Evolutionary conservation across 1,140 invertebrate species (phyloP).

Genomic region (Proctacanthus coquilletti): DNA sequence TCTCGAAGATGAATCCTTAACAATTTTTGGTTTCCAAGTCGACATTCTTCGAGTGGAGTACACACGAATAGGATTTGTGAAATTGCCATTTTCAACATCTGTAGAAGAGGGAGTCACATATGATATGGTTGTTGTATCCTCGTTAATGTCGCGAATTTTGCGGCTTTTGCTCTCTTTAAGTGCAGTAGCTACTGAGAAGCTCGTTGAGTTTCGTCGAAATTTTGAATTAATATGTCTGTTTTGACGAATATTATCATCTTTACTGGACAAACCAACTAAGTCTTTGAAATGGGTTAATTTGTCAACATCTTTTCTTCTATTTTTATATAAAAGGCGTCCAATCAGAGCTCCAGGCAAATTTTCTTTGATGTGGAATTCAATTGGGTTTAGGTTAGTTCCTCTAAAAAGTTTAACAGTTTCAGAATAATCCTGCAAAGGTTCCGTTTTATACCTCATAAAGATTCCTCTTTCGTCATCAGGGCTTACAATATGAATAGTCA

Average conservation of each 20-base stretch:
- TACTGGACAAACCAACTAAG: background rate
- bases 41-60: too few relatives aligned
- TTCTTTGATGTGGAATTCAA: constrained; percentile 62
- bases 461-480: constrained; percentile 49
- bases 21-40: too few relatives aligned
- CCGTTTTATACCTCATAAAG: constrained; percentile 46
- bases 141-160: too few relatives aligned
- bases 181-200: too few relatives aligned
- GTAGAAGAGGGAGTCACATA: too few relatives aligned
- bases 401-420: constrained; percentile 18
- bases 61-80: too few relatives aligned
- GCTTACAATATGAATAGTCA: constrained; percentile 68
- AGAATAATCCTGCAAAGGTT: background rate
- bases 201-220: too few relatives aligned
- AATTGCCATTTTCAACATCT: too few relatives aligned
- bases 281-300: constrained; percentile 11
- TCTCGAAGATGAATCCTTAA: too few relatives aligned
- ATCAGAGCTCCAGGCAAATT: constrained; percentile 59
- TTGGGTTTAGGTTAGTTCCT: constrained; percentile 43
- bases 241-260: background rate
- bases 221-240: too few relatives aligned
- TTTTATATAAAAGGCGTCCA: constrained; percentile 50
- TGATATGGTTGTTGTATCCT: too few relatives aligned
- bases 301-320: constrained; percentile 29
- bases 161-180: too few relatives aligned